Evolutionary conservation across 1,140 invertebrate genomes (phyloP), one percentile per base, ranked within the genome.

Genomic region (Bombus fervidus): DNA sequence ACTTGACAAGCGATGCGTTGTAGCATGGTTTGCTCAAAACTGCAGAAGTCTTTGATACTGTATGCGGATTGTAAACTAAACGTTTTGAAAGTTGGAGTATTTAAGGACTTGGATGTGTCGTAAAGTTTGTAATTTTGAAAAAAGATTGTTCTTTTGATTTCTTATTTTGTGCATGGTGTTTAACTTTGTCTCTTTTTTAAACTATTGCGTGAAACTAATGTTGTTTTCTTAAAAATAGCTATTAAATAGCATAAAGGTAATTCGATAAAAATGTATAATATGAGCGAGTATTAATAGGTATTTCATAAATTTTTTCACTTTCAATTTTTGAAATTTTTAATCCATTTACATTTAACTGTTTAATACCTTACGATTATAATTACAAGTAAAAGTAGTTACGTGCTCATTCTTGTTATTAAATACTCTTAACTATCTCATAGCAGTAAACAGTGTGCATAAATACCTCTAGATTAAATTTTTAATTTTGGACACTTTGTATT

Each of bases 1-100:
- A 73, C 28, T 77, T 86, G 81, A 68, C 79, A 87, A 91, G 91
- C 92, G 91, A 94, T 94, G 92, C 88, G 93, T 94, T 94, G 57
- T 94, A 94, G 93, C 93, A 94, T 94, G 87, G 90, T 85, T 91
- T 83, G 87, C 74, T 86, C 37, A 81, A 87, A 68, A 34, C 66
- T 47, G 59, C 59, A 72, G 59, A 72, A 85, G 37, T 86, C 66
- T 74, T 90, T 74, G 83, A 68, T 80, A 75, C 69, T 79, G 80
- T 87, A 68, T 64, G 76, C 53, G 57, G 34, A 39, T 84, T 53
- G 47, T 53, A 22, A 53, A 78, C 68, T 68, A 69, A 81, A 78
- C 10, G 73, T 80, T 83, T 31, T 69, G 68, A 66, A 87, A 72
- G 62, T 79, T 76, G 31, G 75, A 82, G 73, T 71, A 82, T 80